phyloP scores from a whole-genome alignment of 2,113 vertebrate species.

The Ceuthmochares aereus region DNA sequence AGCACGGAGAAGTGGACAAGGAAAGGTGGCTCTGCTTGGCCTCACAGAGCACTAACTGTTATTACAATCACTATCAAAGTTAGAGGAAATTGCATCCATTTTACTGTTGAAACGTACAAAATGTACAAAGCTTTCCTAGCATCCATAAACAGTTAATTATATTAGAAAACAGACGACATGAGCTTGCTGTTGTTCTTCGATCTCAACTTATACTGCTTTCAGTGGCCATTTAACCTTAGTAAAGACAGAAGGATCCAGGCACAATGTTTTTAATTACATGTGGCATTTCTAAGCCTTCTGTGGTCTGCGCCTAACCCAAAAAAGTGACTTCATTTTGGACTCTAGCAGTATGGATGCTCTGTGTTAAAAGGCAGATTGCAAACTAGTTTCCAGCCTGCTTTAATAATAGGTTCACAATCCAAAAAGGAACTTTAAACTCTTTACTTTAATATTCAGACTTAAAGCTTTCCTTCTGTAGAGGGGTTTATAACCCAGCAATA shows the following conservation, averaged over 20 bases:
- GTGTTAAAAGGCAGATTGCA: conserved; percentile 24
- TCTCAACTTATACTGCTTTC: conserved; percentile 32
- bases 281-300: conserved; percentile 44
- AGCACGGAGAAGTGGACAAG: not conserved
- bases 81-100: conserved; percentile 58
- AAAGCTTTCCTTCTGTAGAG: conserved; percentile 66
- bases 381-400: conserved; percentile 48
- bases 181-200: conserved; percentile 24
- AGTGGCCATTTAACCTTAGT: conserved; percentile 45
- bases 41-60: conserved; percentile 1
- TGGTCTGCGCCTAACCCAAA: conserved; percentile 20
- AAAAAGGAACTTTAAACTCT: conserved; percentile 65
- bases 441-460: conserved; percentile 68
- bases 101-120: not conserved
- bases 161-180: not conserved
- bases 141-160: conserved; percentile 40
- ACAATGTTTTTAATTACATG: conserved; percentile 62
- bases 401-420: conserved; percentile 44
- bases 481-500: conserved; percentile 63
- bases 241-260: conserved; percentile 21
- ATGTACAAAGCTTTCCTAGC: not conserved
- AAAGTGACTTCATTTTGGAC: conserved; percentile 60
- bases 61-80: conserved; percentile 8
- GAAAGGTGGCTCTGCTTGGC: conserved; percentile 23
- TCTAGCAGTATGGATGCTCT: not conserved